Evolutionary conservation across 2,113 vertebrate genomes (phyloP), one percentile per base, ranked within the genome.

Genomic region (Melanotaenia duboulayi): DNA sequence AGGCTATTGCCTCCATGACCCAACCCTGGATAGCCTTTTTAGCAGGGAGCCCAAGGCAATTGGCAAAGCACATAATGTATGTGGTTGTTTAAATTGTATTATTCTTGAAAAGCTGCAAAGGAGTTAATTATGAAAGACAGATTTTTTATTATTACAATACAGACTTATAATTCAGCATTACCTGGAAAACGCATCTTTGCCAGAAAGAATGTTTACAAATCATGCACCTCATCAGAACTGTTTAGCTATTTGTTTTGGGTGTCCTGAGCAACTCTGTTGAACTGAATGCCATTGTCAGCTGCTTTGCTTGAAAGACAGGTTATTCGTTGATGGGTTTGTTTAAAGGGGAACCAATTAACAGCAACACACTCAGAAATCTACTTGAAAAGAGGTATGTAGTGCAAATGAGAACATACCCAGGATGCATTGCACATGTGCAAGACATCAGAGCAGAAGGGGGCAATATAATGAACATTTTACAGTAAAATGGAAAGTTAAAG

Each of bases 301-400:
- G 74, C 81, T 84, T 80, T 84, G 87, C 82, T 87, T 87, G 59
- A 71, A 77, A 90, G 84, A 84, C 68, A 80, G 32, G 62, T 88
- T 82, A 85, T 90, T 89, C 87, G 75, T 67, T 71, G 55, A 78
- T 61, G 72, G 49, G 76, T 76, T 73, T 81, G 65, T 85, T 82
- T 69, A 71, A 78, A 78, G 65, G 65, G 74, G 39, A 84, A 62
- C 55, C 50, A 81, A 81, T 90, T 84, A 83, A 50, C 28, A 65
- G 58, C 49, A 58, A 56, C 40, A 4, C 20, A 60, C 39, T 51
- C 19, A 24, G 50, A 76, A 66, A 82, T 61, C 40, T 71, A 89
- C 78, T 81, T 76, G 52, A 14, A 71, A 75, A 71, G 28, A 77
- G 23, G 14, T 20, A 50, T 11, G 4, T 46, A 49, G 64, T 70